Evolutionary conservation across 2,888 invertebrate species (phyloP).

Genomic region (Drosophila phalerata): DNA sequence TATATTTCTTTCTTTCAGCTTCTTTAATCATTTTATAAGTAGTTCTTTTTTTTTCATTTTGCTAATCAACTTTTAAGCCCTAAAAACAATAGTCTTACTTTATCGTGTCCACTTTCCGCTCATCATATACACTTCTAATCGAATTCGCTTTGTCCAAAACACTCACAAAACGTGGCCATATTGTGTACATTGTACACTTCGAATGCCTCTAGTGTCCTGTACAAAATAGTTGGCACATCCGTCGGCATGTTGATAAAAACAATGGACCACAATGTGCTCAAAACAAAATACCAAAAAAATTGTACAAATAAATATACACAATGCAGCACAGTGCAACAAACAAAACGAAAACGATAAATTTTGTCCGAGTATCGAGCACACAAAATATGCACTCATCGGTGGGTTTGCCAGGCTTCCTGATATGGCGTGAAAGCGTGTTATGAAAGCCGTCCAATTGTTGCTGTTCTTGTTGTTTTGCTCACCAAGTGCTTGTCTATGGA

Average conservation of each 20-base stretch:
- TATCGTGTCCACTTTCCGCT: constrained; percentile 1
- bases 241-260: constrained; percentile 59
- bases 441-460: constrained; percentile 42
- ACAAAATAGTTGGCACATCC: constrained; percentile 42
- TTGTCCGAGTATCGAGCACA: constrained; percentile 46
- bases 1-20: background rate
- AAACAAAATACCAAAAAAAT: constrained; percentile 60
- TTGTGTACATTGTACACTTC: constrained; percentile 53
- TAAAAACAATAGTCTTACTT: background rate
- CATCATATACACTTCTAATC: constrained; percentile 18
- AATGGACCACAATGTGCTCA: constrained; percentile 64
- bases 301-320: constrained; percentile 57
- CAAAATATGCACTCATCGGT: constrained; percentile 61
- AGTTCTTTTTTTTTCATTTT: background rate
- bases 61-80: background rate
- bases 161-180: constrained; percentile 35
- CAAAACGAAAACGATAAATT: constrained; percentile 58
- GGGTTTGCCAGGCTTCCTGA: constrained; percentile 45
- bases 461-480: constrained; percentile 21
- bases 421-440: constrained; percentile 56
- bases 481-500: constrained; percentile 56
- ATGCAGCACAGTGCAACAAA: constrained; percentile 20
- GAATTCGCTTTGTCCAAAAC: constrained; percentile 26
- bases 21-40: background rate
- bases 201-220: constrained; percentile 32